Percentiles rank a stretch among this genome's conserved stretches.
phyloP scores from a whole-genome alignment of 2,888 invertebrate genomes.

The Incurvaria masculella region DNA sequence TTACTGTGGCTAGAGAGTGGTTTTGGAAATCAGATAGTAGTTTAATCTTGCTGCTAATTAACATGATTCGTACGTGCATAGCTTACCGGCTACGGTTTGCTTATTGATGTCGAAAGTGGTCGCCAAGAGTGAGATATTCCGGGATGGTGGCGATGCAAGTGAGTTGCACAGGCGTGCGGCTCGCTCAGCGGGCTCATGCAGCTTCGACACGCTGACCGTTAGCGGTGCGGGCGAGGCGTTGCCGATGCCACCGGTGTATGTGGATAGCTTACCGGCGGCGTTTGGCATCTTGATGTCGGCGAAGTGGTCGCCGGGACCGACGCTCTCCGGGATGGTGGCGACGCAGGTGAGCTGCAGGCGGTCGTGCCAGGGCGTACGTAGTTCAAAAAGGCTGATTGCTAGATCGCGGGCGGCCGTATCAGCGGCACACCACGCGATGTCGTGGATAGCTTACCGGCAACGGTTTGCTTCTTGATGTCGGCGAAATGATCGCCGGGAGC shows the following conservation, averaged over 20 bases:
- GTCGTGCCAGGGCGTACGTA: conserved; percentile 68
- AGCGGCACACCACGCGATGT: neutral
- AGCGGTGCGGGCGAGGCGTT: neutral
- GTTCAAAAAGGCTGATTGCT: conserved; percentile 62
- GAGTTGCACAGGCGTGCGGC: conserved; percentile 10
- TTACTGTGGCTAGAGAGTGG: too few relatives aligned
- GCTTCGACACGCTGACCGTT: conserved; percentile 1
- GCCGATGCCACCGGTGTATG: neutral
- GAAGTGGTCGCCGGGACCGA: conserved; percentile 66
- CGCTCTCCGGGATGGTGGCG: conserved; percentile 74
- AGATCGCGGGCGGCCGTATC: conserved; percentile 4
- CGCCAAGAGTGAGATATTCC: too few relatives aligned
- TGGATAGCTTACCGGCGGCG: conserved; percentile 59
- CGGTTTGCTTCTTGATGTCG: conserved; percentile 68
- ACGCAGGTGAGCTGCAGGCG: conserved; percentile 70
- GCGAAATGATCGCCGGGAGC: conserved; percentile 70
- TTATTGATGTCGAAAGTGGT: conserved; percentile 70
- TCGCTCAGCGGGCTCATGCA: too few relatives aligned
- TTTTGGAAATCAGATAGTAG: too few relatives aligned
- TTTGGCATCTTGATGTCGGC: conserved; percentile 72
- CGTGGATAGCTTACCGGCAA: conserved; percentile 61
- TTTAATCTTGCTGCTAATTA: too few relatives aligned
- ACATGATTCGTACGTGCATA: too few relatives aligned
- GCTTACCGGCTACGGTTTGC: conserved; percentile 69
- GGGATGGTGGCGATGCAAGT: conserved; percentile 12